A percentile compares a stretch with the other conserved stretches of the same genome.
Evolutionary conservation across 1,140 invertebrate genomes (phyloP).

Genomic region (Drosophila prosaltans): DNA sequence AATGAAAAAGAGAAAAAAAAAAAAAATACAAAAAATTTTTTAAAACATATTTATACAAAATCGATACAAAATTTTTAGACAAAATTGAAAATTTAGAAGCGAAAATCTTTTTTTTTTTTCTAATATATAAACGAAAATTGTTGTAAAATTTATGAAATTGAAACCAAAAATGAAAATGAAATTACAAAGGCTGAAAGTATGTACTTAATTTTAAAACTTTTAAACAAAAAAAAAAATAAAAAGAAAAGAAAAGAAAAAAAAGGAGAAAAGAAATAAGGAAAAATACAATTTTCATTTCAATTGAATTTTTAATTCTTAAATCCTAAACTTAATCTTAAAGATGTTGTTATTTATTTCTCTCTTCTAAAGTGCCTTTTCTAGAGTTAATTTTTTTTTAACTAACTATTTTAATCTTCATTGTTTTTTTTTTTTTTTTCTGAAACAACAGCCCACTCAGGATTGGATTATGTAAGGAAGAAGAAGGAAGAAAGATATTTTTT

Average conservation of each 20-base stretch:
- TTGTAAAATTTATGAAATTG: conserved; percentile 14
- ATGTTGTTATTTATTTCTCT: conserved; percentile 19
- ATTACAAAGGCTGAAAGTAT: conserved; percentile 29
- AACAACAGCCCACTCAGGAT: neutral
- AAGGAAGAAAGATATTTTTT: neutral
- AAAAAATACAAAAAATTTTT: conserved; percentile 56
- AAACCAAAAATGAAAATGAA: neutral
- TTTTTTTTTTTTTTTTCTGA: conserved; percentile 19
- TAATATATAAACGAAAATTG: conserved; percentile 57
- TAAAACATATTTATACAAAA: conserved; percentile 71
- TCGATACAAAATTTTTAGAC: conserved; percentile 61
- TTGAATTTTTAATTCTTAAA: conserved; percentile 33
- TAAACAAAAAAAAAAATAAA: neutral
- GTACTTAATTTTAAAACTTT: conserved; percentile 12
- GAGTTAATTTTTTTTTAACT: conserved; percentile 58
- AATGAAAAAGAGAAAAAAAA: conserved; percentile 28
- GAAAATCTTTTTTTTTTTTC: conserved; percentile 45
- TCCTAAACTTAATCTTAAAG: neutral
- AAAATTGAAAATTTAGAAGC: conserved; percentile 67
- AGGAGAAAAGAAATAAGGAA: neutral
- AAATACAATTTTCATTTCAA: neutral
- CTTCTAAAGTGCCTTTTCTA: conserved; percentile 79
- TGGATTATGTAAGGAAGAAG: neutral
- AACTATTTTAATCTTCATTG: conserved; percentile 6
- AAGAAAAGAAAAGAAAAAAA: too few relatives aligned